Percentiles rank a stretch among this genome's conserved stretches.
Conservation (phyloP, 2,888 invertebrate species). For the Apamea epomidion region DNA sequence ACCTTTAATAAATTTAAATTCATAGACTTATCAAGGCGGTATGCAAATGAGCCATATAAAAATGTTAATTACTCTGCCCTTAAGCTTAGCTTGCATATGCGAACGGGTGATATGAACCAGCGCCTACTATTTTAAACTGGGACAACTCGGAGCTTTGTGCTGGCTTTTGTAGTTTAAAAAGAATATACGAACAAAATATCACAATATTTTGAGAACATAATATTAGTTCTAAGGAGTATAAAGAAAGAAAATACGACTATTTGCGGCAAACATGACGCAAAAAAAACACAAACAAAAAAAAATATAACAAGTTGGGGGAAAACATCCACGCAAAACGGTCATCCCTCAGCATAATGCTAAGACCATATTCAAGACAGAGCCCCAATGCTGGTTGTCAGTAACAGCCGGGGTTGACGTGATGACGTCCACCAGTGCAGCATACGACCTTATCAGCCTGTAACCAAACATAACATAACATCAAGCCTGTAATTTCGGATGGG, state of each 20-base stretch:
- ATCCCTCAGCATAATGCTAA: too few species aligned
- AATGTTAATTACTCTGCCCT: conserved; percentile 79
- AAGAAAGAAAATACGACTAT: too few species aligned
- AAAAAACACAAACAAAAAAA: too few species aligned
- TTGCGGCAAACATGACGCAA: too few species aligned
- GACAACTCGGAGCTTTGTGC: conserved; percentile 44
- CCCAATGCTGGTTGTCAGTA: too few species aligned
- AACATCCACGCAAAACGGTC: too few species aligned
- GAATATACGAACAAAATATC: not conserved
- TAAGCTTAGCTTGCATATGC: conserved; percentile 64
- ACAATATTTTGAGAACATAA: not conserved
- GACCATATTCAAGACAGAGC: too few species aligned
- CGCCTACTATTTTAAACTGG: conserved; percentile 63
- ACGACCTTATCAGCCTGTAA: not conserved
- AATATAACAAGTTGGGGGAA: too few species aligned
- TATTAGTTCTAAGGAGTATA: not conserved
- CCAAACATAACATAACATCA: not conserved
- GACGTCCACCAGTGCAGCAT: too few species aligned
- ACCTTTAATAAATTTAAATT: conserved; percentile 81
- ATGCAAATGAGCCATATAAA: conserved; percentile 81
- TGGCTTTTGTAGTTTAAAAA: conserved; percentile 27
- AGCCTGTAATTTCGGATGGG: not conserved
- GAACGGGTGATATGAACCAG: conserved; percentile 59
- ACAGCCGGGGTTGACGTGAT: too few species aligned
- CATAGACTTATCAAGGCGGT: conserved; percentile 79